A percentile compares a stretch with the other conserved stretches of the same genome.
Conservation (phyloP, 2,113 vertebrate species). For the Egretta garzetta region DNA sequence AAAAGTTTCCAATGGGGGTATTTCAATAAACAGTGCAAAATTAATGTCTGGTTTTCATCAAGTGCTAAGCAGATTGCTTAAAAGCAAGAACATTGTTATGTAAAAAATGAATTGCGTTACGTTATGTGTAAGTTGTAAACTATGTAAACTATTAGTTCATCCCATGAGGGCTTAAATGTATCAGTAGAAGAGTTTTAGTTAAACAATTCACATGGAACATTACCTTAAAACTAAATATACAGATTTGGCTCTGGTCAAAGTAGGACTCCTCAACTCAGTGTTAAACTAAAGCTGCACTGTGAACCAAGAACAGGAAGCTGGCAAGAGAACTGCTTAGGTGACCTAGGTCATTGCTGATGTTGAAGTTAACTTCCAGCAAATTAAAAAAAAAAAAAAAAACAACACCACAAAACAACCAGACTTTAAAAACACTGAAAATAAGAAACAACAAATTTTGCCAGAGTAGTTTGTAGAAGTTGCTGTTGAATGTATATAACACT, state of each 20-base stretch:
- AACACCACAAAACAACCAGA: too few relatives aligned
- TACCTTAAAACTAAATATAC: background rate
- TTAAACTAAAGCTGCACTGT: background rate
- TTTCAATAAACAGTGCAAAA: constrained; percentile 13
- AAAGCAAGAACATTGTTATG: constrained; percentile 3
- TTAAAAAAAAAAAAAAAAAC: background rate
- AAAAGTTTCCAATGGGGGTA: background rate
- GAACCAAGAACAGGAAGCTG: background rate
- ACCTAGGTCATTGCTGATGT: background rate
- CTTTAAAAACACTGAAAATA: background rate
- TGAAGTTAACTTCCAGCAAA: background rate
- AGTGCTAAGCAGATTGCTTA: background rate
- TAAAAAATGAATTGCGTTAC: constrained; percentile 25
- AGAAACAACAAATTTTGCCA: background rate
- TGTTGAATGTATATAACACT: background rate
- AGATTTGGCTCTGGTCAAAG: background rate
- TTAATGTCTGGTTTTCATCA: constrained; percentile 46
- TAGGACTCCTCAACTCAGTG: background rate
- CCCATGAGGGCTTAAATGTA: background rate
- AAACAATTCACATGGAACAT: background rate
- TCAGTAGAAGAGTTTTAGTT: background rate
- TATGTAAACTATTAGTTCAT: constrained; percentile 47
- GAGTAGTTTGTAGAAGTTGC: background rate
- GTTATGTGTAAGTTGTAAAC: constrained; percentile 35
- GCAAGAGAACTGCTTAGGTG: background rate